Evolutionary conservation across 2,888 invertebrate species (phyloP).

Genomic region (Himalopsyche anomala): DNA sequence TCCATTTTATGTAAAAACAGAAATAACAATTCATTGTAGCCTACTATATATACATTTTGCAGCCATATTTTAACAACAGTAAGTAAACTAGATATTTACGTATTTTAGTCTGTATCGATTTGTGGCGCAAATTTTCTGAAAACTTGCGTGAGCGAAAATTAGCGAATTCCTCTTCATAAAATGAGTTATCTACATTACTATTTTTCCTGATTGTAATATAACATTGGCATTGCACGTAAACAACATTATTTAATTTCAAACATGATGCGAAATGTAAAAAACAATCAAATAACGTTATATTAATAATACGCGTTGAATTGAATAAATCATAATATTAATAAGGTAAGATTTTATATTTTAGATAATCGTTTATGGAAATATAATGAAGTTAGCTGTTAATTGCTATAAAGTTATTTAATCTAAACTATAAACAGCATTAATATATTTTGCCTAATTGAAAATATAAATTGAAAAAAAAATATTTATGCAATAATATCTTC

Average conservation of each 20-base stretch:
- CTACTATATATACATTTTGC: background rate
- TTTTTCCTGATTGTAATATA: background rate
- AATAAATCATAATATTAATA: no score
- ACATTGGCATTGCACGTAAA: background rate
- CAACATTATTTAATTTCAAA: background rate
- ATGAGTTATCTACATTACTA: background rate
- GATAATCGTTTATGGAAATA: no score
- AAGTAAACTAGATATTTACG: background rate
- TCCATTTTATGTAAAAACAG: no score
- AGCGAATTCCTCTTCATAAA: background rate
- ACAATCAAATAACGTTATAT: background rate
- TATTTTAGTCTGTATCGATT: conserved; percentile 21
- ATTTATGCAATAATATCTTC: no score
- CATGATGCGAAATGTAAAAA: background rate
- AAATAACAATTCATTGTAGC: no score
- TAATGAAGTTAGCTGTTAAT: no score
- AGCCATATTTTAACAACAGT: background rate
- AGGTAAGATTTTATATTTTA: no score
- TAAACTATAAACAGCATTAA: no score
- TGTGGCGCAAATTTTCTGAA: conserved; percentile 25
- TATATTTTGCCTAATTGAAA: no score
- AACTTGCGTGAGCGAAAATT: background rate
- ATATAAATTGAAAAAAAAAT: no score
- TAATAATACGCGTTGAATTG: conserved; percentile 5
- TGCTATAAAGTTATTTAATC: no score